Base-by-base conservation (phyloP, 1,140 invertebrate species). In the Cylas formicarius region DNA sequence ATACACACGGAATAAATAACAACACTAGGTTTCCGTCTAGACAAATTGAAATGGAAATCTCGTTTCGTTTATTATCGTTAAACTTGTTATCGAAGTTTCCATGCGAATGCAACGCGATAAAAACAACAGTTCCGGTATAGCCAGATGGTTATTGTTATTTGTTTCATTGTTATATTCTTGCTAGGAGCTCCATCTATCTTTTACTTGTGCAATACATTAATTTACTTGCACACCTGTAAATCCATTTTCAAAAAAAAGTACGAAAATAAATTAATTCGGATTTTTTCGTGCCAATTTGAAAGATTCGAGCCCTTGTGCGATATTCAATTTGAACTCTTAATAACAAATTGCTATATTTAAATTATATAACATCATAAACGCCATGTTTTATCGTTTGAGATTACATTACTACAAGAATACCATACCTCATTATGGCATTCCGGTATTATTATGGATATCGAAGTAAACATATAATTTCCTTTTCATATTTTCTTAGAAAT, bases 11-110 rank as follows among this genome's bases (percentile, higher is more conserved):
- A 20, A 28, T 18, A 3, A 10, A 10, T 34, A 7, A 14, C 23
- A 35, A 37, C 17, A 4, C 6, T 14, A 34, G 10, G n/a, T 17
- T 14, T 4, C 8, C 22, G n/a, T 37, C 6, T 43, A 22, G 14
- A 42, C 26, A 41, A 13, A 35, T 41, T 18, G 29, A 41, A 39
- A 18, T 8, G 34, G 7, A 14, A 27, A 39, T 39, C 31, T 17
- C 14, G 31, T 27, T 13, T 39, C 3, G 11, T 16, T 20, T 41
- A 6, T 41, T 24, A 16, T 14, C 9, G 3, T 5, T 16, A 39
- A 41, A 14, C 0, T 4, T n/a, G 3, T 13, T 38, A 18, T 33
- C 3, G 28, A 11, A 26, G 26, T 14, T 37, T 37, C 26, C n/a
- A 26, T n/a, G n/a, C 24, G 8, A 26, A 26, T 8, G 8, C n/a